Evolutionary conservation across 2,113 vertebrate species (phyloP).

Genomic region (Lamprotornis superbus): DNA sequence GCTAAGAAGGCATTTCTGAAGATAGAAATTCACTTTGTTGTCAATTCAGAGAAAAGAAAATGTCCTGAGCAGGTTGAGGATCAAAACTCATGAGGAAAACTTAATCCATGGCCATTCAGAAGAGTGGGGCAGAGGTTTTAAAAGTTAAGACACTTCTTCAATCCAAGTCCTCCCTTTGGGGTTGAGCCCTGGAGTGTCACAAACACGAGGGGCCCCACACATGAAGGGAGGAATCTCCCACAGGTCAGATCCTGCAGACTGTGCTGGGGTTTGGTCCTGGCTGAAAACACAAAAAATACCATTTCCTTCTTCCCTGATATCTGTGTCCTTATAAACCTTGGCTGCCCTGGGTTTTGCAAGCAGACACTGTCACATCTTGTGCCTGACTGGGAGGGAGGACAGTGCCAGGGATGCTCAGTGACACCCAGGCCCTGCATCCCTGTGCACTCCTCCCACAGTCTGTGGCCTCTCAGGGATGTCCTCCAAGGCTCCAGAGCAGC

Average conservation of each 20-base stretch:
- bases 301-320: not conserved
- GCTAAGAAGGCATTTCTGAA: not conserved
- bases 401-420: not conserved
- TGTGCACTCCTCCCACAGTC: fast-evolving
- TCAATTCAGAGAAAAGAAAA: not conserved
- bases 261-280: not conserved
- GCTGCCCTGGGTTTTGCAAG: not conserved
- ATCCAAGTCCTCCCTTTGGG: not conserved
- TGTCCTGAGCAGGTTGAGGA: not conserved
- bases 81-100: not conserved
- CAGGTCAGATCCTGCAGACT: not conserved
- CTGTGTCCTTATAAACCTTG: not conserved
- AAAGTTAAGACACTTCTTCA: not conserved
- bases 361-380: not conserved
- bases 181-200: not conserved
- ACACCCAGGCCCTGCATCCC: not conserved
- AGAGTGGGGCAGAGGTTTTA: not conserved
- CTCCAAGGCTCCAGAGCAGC: not conserved
- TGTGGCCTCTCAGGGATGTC: not conserved
- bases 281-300: not conserved
- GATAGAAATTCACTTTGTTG: not conserved
- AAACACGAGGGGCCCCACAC: not conserved
- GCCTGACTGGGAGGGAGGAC: not conserved
- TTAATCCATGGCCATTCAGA: not conserved
- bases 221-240: not conserved